These are phyloP conservation scores for Trachelipus rathkii DNA, from an alignment of 1,140 invertebrate genomes.

Conservation along the genomic window DNA sequence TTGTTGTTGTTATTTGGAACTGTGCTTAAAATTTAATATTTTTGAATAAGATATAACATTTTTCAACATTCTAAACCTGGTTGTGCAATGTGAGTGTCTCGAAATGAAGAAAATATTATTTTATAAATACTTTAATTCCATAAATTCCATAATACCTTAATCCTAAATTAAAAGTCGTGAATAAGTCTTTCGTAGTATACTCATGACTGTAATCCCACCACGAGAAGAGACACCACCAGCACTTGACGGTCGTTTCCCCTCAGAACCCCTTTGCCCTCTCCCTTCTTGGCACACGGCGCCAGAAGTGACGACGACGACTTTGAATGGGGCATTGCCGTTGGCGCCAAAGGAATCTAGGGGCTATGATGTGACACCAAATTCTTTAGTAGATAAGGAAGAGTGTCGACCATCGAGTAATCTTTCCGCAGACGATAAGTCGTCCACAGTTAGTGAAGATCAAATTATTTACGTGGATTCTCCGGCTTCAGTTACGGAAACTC, in stretches of 20 bases:
- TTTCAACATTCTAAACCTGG: too few species aligned
- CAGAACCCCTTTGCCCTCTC: not conserved
- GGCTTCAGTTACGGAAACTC: not conserved
- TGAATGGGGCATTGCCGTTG: not conserved
- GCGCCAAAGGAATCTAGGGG: not conserved
- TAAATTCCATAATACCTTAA: too few species aligned
- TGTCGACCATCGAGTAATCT: not conserved
- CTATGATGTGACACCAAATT: not conserved
- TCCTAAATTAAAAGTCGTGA: too few species aligned
- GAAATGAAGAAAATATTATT: too few species aligned
- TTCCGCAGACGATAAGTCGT: not conserved
- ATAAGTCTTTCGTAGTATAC: too few species aligned
- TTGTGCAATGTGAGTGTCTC: too few species aligned
- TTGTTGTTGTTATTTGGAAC: too few species aligned
- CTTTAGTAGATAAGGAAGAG: not conserved
- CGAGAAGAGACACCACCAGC: not conserved
- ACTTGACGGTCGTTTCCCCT: not conserved
- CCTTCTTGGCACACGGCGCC: not conserved
- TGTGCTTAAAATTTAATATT: too few species aligned
- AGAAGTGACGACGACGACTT: not conserved
- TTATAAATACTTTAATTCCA: too few species aligned
- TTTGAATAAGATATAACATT: too few species aligned
- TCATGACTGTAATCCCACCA: not conserved
- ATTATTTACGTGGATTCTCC: conserved; percentile 1
- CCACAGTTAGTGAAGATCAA: not conserved